Evolutionary conservation across 1,140 invertebrate genomes (phyloP).

Genomic region (Drosophila orena): DNA sequence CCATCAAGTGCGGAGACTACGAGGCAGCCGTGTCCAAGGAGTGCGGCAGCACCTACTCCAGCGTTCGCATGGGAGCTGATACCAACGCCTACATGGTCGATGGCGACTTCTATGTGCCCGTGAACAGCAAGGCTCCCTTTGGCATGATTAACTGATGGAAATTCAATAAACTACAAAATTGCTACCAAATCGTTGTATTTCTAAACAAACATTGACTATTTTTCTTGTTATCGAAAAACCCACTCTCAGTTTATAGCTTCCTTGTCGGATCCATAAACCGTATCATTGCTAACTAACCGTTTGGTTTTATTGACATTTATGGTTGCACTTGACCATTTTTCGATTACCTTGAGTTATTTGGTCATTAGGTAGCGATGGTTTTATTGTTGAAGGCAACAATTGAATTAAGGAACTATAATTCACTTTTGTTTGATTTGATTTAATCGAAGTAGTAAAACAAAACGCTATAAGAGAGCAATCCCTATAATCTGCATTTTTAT

Average conservation of each 20-base stretch:
- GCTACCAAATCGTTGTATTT: no score
- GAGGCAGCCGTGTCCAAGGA: slow-evolving; percentile 46
- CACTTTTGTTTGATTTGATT: no score
- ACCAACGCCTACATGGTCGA: slow-evolving; percentile 78
- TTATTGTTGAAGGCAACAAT: neutral
- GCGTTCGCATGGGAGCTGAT: slow-evolving; percentile 84
- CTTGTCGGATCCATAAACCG: slow-evolving; percentile 25
- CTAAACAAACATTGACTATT: no score
- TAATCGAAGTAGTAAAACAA: neutral
- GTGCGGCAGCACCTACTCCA: slow-evolving; percentile 63
- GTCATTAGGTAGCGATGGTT: neutral
- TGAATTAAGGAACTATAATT: no score
- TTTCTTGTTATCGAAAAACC: no score
- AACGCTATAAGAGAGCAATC: no score
- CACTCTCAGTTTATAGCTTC: neutral
- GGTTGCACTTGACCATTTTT: slow-evolving; percentile 3
- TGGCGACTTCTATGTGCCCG: slow-evolving; percentile 64
- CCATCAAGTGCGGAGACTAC: slow-evolving; percentile 60
- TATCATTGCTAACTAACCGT: slow-evolving; percentile 4
- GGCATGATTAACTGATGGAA: slow-evolving; percentile 70
- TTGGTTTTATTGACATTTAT: slow-evolving; percentile 29
- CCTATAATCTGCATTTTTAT: no score
- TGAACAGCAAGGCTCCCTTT: slow-evolving; percentile 71
- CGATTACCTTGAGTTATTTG: neutral
- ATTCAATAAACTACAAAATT: no score